These are phyloP conservation scores for Alca torda DNA, from an alignment of 2,797 vertebrate genomes.

Conservation along the genomic window DNA sequence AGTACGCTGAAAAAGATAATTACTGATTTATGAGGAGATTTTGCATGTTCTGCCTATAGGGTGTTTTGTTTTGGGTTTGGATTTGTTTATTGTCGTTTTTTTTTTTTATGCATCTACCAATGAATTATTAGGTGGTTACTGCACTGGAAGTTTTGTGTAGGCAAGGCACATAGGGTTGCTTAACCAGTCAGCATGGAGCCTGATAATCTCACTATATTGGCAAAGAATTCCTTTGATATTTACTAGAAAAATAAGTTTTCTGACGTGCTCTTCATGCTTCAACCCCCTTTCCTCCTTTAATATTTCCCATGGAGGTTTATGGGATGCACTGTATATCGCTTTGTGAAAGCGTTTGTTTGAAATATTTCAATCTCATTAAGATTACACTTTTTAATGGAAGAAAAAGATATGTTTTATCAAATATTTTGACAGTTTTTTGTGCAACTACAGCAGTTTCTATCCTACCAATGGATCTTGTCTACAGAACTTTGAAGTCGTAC, in stretches of 20 bases:
- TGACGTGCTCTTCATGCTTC: neutral
- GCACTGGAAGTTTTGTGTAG: neutral
- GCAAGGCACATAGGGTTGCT: neutral
- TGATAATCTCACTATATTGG: neutral
- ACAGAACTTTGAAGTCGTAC: neutral
- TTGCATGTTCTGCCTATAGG: slow-evolving; percentile 11
- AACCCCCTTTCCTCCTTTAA: neutral
- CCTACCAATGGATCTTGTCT: neutral
- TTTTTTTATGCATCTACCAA: neutral
- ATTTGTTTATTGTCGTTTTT: neutral
- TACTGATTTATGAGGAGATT: slow-evolving; percentile 1
- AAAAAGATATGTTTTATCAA: neutral
- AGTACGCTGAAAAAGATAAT: neutral
- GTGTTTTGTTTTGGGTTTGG: neutral
- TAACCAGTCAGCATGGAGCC: neutral
- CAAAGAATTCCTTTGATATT: neutral
- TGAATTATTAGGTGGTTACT: slow-evolving; percentile 24
- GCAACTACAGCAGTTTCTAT: neutral
- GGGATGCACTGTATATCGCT: neutral
- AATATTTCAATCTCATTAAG: neutral
- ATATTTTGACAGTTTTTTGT: neutral
- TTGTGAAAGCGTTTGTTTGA: neutral
- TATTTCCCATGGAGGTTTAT: neutral
- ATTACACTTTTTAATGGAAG: neutral
- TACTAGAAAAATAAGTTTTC: neutral